Percentiles rank a stretch among this genome's conserved stretches.
phyloP scores from a whole-genome alignment of 2,113 vertebrate genomes.

The Hemicordylus capensis region DNA sequence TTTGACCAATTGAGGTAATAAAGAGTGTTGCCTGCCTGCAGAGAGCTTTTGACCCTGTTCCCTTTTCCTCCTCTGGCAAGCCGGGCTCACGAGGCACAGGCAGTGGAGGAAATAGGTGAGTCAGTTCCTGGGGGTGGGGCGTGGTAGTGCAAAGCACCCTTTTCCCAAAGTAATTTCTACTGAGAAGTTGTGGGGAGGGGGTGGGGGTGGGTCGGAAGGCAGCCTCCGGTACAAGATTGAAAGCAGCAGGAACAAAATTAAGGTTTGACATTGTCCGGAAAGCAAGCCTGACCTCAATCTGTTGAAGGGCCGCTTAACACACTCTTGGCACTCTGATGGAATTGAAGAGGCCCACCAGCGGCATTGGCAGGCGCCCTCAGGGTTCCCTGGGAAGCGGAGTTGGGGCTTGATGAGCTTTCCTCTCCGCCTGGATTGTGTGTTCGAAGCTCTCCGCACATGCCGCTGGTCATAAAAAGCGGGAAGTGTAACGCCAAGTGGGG shows the following conservation, averaged over 20 bases:
- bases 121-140: background rate
- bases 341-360: background rate
- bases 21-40: background rate
- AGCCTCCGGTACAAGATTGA: constrained; percentile 39
- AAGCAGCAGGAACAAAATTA: constrained; percentile 65
- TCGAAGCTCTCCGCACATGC: too few species aligned
- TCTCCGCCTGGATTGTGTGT: background rate
- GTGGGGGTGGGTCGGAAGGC: background rate
- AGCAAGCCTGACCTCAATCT: constrained; percentile 59
- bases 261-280: constrained; percentile 52
- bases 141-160: background rate
- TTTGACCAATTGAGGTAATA: background rate
- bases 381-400: background rate
- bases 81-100: background rate
- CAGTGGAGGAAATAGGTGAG: constrained; percentile 15
- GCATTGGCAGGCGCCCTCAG: background rate
- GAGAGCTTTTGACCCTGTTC: background rate
- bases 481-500: accelerated
- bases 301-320: background rate
- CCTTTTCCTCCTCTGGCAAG: background rate
- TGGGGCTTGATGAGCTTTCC: accelerated
- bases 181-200: background rate
- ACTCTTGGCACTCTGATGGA: background rate
- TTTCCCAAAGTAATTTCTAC: constrained; percentile 2
- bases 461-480: background rate